Percentiles rank a stretch among this genome's conserved stretches.
Evolutionary conservation across 2,113 vertebrate species (phyloP).

Genomic region (Dolichallabes microphthalmus): DNA sequence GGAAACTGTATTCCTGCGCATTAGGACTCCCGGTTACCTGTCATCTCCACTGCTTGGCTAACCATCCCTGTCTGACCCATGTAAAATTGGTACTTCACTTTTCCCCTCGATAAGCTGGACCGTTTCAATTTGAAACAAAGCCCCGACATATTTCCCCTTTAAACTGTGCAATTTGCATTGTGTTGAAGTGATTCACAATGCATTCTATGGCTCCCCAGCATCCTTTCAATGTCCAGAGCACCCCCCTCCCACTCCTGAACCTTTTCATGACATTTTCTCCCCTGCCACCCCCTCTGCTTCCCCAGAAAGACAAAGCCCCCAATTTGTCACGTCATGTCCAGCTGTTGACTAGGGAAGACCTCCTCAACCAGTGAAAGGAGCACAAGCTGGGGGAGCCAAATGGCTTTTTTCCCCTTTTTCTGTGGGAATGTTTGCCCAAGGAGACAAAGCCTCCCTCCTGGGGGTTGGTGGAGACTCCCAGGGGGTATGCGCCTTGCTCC

Average conservation of each 20-base stretch:
- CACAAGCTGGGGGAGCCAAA: conserved; percentile 73
- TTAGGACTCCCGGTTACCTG: conserved; percentile 41
- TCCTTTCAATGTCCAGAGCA: conserved; percentile 68
- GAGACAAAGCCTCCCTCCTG: conserved; percentile 66
- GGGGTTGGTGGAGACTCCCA: conserved; percentile 48
- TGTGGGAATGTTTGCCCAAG: conserved; percentile 84
- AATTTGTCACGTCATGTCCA: conserved; percentile 97
- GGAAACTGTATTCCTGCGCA: conserved; percentile 3
- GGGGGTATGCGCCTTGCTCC: conserved; percentile 51
- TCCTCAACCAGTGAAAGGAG: conserved; percentile 65
- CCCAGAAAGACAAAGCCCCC: conserved; percentile 74
- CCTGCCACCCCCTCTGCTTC: conserved; percentile 47
- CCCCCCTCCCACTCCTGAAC: background rate
- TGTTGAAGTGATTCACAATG: conserved; percentile 49
- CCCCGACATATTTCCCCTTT: conserved; percentile 54
- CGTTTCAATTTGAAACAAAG: conserved; percentile 59
- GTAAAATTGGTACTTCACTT: conserved; percentile 41
- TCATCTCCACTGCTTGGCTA: conserved; percentile 28
- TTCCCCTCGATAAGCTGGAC: conserved; percentile 40
- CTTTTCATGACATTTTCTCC: conserved; percentile 39
- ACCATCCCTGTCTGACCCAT: conserved; percentile 17
- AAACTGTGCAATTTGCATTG: conserved; percentile 58
- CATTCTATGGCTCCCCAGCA: conserved; percentile 55
- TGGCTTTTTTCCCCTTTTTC: conserved; percentile 84
- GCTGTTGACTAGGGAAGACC: conserved; percentile 86